Conservation (phyloP, 1,140 invertebrate genomes). For the Hyles euphorbiae region DNA sequence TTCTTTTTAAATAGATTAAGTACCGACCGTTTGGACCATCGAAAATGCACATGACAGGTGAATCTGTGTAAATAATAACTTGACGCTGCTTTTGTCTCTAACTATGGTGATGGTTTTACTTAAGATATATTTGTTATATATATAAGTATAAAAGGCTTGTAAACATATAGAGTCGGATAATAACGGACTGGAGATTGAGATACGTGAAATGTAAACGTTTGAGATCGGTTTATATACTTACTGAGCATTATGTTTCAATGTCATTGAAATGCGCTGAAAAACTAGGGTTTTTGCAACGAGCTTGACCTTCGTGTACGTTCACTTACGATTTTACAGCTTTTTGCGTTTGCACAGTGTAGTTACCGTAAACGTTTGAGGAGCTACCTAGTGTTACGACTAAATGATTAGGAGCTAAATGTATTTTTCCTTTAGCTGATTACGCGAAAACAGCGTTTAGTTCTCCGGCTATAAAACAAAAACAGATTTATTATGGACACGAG, state of each 20-base stretch:
- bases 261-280: constrained; percentile 42
- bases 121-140: constrained; percentile 32
- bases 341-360: not conserved
- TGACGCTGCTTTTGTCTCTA: constrained; percentile 47
- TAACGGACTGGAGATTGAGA: not conserved
- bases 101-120: constrained; percentile 60
- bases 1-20: not conserved
- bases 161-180: constrained; percentile 50
- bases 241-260: constrained; percentile 32
- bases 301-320: constrained; percentile 49
- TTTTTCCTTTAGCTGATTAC: too few relatives aligned
- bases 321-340: constrained; percentile 32
- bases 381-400: too few relatives aligned
- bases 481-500: too few relatives aligned
- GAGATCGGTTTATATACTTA: constrained; percentile 8
- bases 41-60: constrained; percentile 63
- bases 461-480: too few relatives aligned
- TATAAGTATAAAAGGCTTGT: constrained; percentile 38
- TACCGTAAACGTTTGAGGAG: not conserved
- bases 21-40: constrained; percentile 46
- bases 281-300: constrained; percentile 41
- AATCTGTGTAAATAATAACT: constrained; percentile 25
- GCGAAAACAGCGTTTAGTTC: too few relatives aligned
- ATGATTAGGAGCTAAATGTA: too few relatives aligned
- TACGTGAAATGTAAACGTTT: constrained; percentile 20